Evolutionary conservation across 2,888 invertebrate species (phyloP).

Genomic region (Macrosoma leucophasiata): DNA sequence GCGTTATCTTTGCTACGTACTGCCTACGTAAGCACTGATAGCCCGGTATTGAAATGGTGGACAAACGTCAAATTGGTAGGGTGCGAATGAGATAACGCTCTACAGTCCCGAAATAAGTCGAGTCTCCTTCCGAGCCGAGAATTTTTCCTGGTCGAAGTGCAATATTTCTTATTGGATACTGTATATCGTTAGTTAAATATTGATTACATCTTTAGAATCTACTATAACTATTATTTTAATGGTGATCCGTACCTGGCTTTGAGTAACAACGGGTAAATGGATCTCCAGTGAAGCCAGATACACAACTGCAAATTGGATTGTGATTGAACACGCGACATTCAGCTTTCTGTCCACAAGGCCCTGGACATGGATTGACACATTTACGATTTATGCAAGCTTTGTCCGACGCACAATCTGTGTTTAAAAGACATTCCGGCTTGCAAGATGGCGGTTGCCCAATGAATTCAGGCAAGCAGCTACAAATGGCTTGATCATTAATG

Average conservation of each 20-base stretch:
- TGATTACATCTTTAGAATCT: no score
- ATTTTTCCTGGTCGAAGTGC: no score
- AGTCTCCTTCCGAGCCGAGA: no score
- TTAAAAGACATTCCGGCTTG: conserved; percentile 80
- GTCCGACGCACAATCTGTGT: conserved; percentile 77
- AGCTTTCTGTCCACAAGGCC: conserved; percentile 81
- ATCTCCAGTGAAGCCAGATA: conserved; percentile 76
- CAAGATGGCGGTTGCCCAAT: conserved; percentile 81
- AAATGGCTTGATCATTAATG: conserved; percentile 77
- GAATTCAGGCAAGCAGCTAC: conserved; percentile 81
- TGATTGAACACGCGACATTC: conserved; percentile 83
- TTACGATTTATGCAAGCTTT: conserved; percentile 81
- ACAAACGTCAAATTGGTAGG: no score
- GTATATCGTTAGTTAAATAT: no score
- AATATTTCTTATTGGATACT: no score
- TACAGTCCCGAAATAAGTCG: no score
- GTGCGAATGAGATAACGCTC: no score
- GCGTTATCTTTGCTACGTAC: no score
- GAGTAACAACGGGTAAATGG: conserved; percentile 80
- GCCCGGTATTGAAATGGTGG: no score
- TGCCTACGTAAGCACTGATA: no score
- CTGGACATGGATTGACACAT: conserved; percentile 82
- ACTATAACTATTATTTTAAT: no score
- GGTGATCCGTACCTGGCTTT: conserved; percentile 64
- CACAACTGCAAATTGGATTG: conserved; percentile 82